Conservation (phyloP, 2,797 vertebrate genomes). For the Onychomys leucogaster region DNA sequence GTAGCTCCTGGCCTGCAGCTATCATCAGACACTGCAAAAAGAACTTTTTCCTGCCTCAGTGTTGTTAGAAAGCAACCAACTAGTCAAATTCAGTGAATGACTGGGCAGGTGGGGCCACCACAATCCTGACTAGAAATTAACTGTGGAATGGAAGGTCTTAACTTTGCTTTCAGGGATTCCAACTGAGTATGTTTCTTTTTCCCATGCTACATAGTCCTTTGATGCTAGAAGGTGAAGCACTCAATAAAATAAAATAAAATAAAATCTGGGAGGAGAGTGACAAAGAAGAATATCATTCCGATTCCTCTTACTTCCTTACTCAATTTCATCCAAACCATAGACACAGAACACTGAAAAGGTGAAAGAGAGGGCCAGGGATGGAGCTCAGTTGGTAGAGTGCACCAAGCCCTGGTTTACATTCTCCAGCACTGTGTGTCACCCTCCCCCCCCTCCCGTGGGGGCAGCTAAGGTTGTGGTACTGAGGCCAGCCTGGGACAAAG, state of each 20-base stretch:
- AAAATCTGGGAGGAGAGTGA: conserved; percentile 24
- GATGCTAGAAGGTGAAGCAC: conserved; percentile 2
- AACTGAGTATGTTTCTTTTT: neutral
- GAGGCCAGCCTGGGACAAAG: neutral
- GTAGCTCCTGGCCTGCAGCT: neutral
- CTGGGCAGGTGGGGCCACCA: neutral
- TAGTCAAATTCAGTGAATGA: neutral
- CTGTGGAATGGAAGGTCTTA: neutral
- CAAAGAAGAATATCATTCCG: neutral
- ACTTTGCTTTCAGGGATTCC: neutral
- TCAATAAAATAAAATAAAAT: conserved; percentile 48
- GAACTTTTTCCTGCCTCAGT: neutral
- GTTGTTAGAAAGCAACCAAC: conserved; percentile 58
- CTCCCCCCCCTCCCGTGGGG: fast-evolving
- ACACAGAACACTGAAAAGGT: neutral
- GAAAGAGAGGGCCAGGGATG: neutral
- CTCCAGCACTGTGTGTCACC: neutral
- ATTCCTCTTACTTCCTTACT: conserved; percentile 51
- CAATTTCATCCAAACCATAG: conserved; percentile 43
- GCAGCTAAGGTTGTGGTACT: neutral
- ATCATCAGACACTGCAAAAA: neutral
- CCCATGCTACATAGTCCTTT: neutral
- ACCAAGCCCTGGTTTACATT: neutral
- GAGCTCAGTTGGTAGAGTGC: neutral
- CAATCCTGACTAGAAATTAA: neutral